These are phyloP conservation scores for Lanistes nyassanus DNA, from an alignment of 1,140 invertebrate genomes.

Conservation along the genomic window DNA sequence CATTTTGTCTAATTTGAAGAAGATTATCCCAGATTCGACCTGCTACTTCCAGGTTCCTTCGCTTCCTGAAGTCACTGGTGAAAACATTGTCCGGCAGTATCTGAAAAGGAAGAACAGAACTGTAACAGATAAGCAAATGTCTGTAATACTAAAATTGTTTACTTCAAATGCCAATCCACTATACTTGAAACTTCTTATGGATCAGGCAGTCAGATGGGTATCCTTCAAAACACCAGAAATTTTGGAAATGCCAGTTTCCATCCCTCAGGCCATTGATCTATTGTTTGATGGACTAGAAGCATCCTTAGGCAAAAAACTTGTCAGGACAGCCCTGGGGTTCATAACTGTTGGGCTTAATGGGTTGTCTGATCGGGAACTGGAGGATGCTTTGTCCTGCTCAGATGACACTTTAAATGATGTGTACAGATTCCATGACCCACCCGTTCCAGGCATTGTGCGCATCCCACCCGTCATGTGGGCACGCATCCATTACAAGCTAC, in stretches of 20 bases:
- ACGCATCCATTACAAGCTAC: slow-evolving; percentile 74
- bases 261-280: slow-evolving; percentile 48
- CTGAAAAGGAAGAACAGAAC: slow-evolving; percentile 41
- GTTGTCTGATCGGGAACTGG: slow-evolving; percentile 61
- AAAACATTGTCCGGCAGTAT: slow-evolving; percentile 51
- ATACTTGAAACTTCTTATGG: slow-evolving; percentile 55
- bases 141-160: slow-evolving; percentile 43
- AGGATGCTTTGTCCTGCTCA: slow-evolving; percentile 64
- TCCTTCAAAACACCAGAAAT: slow-evolving; percentile 44
- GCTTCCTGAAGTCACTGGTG: slow-evolving; percentile 43
- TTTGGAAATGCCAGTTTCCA: slow-evolving; percentile 33
- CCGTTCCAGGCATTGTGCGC: slow-evolving; percentile 55
- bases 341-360: slow-evolving; percentile 58
- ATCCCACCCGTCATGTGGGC: slow-evolving; percentile 74
- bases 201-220: slow-evolving; percentile 53
- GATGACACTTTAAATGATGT: slow-evolving; percentile 62
- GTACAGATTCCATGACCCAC: slow-evolving; percentile 62
- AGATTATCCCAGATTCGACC: slow-evolving; percentile 36
- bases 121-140: slow-evolving; percentile 45
- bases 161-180: slow-evolving; percentile 46
- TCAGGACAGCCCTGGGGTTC: slow-evolving; percentile 81
- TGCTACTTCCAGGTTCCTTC: slow-evolving; percentile 48
- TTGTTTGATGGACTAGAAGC: slow-evolving; percentile 57
- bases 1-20: slow-evolving; percentile 51
- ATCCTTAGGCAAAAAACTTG: slow-evolving; percentile 56